Evolutionary conservation across 2,888 invertebrate genomes (phyloP), one percentile per base, ranked within the genome.

Genomic region (Xanthorhoe designata): DNA sequence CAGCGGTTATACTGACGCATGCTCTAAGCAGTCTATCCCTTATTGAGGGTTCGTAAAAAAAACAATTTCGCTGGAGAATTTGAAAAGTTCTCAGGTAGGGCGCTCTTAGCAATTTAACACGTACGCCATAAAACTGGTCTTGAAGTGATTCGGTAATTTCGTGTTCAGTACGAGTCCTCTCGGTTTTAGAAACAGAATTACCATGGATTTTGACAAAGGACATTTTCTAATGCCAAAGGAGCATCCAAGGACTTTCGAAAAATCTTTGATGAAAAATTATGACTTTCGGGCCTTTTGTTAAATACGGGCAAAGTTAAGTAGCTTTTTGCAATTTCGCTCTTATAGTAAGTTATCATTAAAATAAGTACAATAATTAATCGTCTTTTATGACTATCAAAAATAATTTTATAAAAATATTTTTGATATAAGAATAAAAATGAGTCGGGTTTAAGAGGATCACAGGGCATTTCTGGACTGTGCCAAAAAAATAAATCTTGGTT

Each of bases 61-160:
- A 81, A 77, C 75, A 77, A 80, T 78, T 82, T 81, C 61, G 77
- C 74, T 72, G 70, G 76, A 74, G 68, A 78, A 80, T 80, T 80
- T 66, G 64, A 57, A 78, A 83, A 82, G 78, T 82, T 78, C 66
- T 42, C 74, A 69, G 73, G 75, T 71, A 69, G 70, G 66, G 69
- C 60, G 70, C 68, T 70, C 72, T 71, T 57, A 65, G 69, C 72
- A 76, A 80, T 80, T 80, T 76, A 60, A 73, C 78, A 76, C 76
- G 78, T 74, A 75, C 76, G 67, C 67, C 60, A 68, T 69, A 71
- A 69, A 71, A 61, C 61, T 67, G 49, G 24, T 70, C 74, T 75
- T 63, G 61, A 71, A 74, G 70, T 73, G 73, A 75, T 77, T 79
- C 73, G 56, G 72, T 73, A 77, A 78, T 78, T 69, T 76, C 29